Evolutionary conservation across 2,888 invertebrate species (phyloP), one percentile per base, ranked within the genome.

Genomic region (Hypolimnas misippus): DNA sequence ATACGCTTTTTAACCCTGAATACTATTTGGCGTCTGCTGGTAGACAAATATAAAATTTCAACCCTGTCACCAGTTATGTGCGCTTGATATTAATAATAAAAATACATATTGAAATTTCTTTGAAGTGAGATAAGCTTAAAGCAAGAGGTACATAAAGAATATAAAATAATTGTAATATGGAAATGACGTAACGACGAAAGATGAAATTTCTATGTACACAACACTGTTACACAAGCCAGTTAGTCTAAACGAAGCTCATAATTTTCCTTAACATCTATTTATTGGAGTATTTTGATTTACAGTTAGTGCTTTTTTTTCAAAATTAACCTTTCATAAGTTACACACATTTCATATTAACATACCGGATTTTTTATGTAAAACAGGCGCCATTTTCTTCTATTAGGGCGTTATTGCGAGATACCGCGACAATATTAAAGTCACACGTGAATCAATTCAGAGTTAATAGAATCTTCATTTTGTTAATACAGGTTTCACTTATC

Each of bases 201-300:
- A 72, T 67, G 70, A 76, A 74, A 25, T 33, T 46, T 86, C 82
- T 82, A 83, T 74, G 75, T 84, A 86, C 84, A 86, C 83, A 86
- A 85, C 86, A 85, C 82, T 79, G 83, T 83, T 82, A 88, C 84
- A 86, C 78, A 90, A 90, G 91, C 91, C 87, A 86, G 86, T 91
- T 79, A 89, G 76, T 88, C 91, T 91, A 89, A 89, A 90, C 77
- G 82, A 92, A 92, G 91, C 91, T 92, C 91, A 89, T 91, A 83
- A 70, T 89, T 89, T 90, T 87, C 88, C 90, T 91, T 91, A 92
- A 86, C 76, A 83, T 75, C 89, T 91, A 91, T 86, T 79, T 77
- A 83, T 77, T 80, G 82, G 81, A 74, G 77, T 79, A 80, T 81
- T 79, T 78, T 76, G 77, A 65, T 62, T 54, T 59, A 46, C 21